Base-by-base conservation (phyloP, 1,140 invertebrate species). In the Carposina sasakii region DNA sequence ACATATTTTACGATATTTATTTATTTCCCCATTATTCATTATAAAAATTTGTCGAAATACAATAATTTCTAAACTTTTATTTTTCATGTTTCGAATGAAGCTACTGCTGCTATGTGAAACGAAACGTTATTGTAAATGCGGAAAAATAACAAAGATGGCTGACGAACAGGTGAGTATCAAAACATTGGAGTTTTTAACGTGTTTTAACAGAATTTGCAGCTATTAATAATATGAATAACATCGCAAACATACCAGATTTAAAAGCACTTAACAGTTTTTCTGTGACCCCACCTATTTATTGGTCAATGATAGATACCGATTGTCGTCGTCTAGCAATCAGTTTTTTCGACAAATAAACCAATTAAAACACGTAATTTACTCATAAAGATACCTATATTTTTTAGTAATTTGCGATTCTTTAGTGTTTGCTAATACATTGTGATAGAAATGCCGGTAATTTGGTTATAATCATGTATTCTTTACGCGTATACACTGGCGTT, bases 141-240 rank as follows among this genome's bases (percentile, higher is more conserved):
- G 71, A 76, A 82, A 75, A 82, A 79, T 79, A 82, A 82, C 78
- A 82, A 82, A 82, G 63, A 82, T 82, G 78, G 78, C 78, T 77
- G 78, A 82, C 71, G 78, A 82, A 76, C 78, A 79, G 76, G 78
- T 82, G 72, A 82, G 78, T 60, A 77, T 52, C 72, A 77, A 72
- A 82, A 79, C 79, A 82, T 72, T 73, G 57, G 52, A 42, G 57
- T 67, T 70, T 70, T 54, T 71, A 49, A 30, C 40, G 41, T 44
- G 71, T 68, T 60, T 68, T 76, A 71, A 74, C 67, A 67, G 59
- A 74, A 75, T 76, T 75, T 30, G 28, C 24, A 19, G 10, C 4
- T 16, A 30, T 20, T 16, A 44, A 45, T 19, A 15, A 20, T 17
- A 21, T 33, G 17, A 47, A 47, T 28, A 6, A 47, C 37, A 24